Evolutionary conservation across 2,113 vertebrate genomes (phyloP).

Genomic region (Calyptomena viridis): DNA sequence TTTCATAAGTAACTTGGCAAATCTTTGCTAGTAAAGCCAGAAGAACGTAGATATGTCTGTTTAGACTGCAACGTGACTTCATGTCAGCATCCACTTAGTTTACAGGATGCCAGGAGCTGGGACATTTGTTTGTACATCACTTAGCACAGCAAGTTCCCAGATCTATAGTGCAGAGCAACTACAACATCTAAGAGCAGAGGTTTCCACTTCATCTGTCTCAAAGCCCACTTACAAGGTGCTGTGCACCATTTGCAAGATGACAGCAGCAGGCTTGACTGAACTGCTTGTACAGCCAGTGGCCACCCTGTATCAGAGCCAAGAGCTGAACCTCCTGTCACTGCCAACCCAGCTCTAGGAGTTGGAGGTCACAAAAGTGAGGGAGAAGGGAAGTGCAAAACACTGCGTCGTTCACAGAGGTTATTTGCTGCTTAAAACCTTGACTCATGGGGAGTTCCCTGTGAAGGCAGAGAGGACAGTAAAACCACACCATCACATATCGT

Average conservation of each 20-base stretch:
- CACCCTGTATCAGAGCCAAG: background rate
- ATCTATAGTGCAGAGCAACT: background rate
- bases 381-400: background rate
- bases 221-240: background rate
- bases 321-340: background rate
- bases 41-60: background rate
- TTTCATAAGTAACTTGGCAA: background rate
- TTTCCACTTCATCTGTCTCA: background rate
- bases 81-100: background rate
- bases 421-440: background rate
- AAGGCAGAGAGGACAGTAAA: background rate
- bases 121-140: background rate
- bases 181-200: background rate
- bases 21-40: background rate
- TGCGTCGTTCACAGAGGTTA: background rate
- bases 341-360: background rate
- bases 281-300: rapidly evolving
- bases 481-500: background rate
- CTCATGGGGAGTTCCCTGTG: background rate
- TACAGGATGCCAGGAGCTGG: background rate
- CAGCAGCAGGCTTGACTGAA: background rate
- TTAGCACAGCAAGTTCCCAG: background rate
- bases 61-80: background rate
- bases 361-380: background rate
- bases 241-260: background rate